Base-by-base conservation (phyloP, 2,888 invertebrate genomes). In the Chironomus riparius region DNA sequence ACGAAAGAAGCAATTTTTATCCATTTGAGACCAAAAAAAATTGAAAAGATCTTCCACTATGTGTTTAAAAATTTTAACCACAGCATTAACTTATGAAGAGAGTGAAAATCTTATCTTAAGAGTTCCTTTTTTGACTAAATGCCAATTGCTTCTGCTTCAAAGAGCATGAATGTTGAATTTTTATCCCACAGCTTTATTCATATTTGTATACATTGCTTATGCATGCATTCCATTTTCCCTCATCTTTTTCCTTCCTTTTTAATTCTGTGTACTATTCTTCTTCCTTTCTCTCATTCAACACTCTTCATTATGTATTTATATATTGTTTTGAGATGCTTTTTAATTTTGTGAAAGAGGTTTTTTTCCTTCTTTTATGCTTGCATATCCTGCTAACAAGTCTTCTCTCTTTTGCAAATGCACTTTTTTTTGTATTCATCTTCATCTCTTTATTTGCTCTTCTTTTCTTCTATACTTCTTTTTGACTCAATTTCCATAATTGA, bases 291-390 rank as follows among this genome's bases (percentile, higher is more conserved):
- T 56, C 18, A 56, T 56, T 56, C 56, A 56, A 56, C 56, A 56
- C 65, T 65, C 65, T 65, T 65, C 65, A 65, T 65, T 65, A 65
- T 65, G 65, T 24, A 65, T 65, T 65, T 65, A 21, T 56, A 56
- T 65, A 65, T 65, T 65, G 65, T 65, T 65, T 65, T 22, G 24
- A 22, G 24, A 65, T 65, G 65, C 65, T 65, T 65, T 65, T 65
- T 65, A 65, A 65, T 65, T 65, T 65, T 56, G 56, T 18, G 56
- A 56, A 56, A 56, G 18, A 56, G 56, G 56, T 56, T 56, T 18
- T 56, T 15, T 56, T 56, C 28, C 4, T 28, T 38, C 10, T 38
- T 38, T 7, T 38, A 38, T 38, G 7, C 38, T 38, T 38, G 7
- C 38, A 38, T 38, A 38, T 38, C 38, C 38, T 56, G 56, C 56